Evolutionary conservation across 2,888 invertebrate species (phyloP), one percentile per base, ranked within the genome.

Genomic region (Slavum lentiscoides): DNA sequence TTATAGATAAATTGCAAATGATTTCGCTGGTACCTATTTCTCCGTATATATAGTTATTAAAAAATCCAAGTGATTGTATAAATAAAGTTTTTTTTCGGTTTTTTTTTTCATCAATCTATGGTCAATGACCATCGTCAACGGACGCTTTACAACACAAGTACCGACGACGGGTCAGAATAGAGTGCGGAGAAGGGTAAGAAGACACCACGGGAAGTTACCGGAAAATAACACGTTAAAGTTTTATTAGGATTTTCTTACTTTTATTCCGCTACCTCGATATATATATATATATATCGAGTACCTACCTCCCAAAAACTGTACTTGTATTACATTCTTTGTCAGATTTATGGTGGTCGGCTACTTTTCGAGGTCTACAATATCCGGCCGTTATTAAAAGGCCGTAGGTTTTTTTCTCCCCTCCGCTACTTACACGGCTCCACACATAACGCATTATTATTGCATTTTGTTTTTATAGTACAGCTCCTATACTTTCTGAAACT

Each of bases 241-340:
- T 69, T 76, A 76, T 76, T 76, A 61, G 69, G 53, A 76, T 30
- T 69, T 69, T 69, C 43, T 59, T 21, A 15, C 58, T 59, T 43
- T 68, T 58, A 19, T 53, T 49, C 49, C 1, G 1, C 15, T 6
- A 13, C 64, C 30, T 37, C 58, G 11, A 19, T 19, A 55, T 11
- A 30, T 30, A 30, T 30, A 30, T 30, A 30, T 30, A 30, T 30
- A 30, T 4, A n/a, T n/a, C n/a, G n/a, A 9, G 53, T 43, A 13
- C 15, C 55, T 43, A 13, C 15, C 55, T 17, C 17, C 61, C 64
- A 19, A 43, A 73, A 67, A 59, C 59, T 39, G 59, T n/a, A 39
- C n/a, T 67, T 43, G 61, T 61, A 37, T 61, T 67, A 68, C n/a
- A n/a, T 68, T 76, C 61, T 62, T 30, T n/a, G 5, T 61, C 59